These are phyloP conservation scores for Ptyas mucosa DNA, from an alignment of 2,113 vertebrate species.

Conservation along the genomic window DNA sequence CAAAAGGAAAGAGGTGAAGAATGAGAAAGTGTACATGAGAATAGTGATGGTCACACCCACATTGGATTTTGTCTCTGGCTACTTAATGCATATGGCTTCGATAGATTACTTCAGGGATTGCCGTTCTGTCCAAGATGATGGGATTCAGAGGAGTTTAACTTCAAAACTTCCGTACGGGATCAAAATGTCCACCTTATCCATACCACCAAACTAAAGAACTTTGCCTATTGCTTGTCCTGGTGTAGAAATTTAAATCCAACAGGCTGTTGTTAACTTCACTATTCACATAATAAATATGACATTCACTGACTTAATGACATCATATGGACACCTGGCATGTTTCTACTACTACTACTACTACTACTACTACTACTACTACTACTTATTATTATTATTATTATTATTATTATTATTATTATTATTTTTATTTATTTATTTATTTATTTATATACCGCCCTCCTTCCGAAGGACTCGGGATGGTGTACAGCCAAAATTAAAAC, in stretches of 20 bases:
- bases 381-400: too few species aligned
- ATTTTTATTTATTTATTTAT: too few species aligned
- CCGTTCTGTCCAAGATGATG: neutral
- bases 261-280: neutral
- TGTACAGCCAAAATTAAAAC: too few species aligned
- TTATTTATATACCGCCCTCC: too few species aligned
- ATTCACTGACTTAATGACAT: neutral
- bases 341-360: too few species aligned
- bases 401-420: too few species aligned
- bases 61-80: neutral
- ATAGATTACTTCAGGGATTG: neutral
- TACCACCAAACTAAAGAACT: neutral
- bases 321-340: too few species aligned
- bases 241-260: neutral
- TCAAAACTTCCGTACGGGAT: neutral
- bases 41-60: neutral
- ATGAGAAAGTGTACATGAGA: neutral
- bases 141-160: neutral
- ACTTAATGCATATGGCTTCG: neutral
- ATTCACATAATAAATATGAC: too few species aligned
- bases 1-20: neutral
- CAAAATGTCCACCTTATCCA: neutral
- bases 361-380: too few species aligned
- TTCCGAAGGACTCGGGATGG: too few species aligned
- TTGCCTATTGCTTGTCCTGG: neutral